A percentile compares a stretch with the other conserved stretches of the same genome.
Conservation (phyloP, 2,113 vertebrate genomes). For the Platysteira castanea region DNA sequence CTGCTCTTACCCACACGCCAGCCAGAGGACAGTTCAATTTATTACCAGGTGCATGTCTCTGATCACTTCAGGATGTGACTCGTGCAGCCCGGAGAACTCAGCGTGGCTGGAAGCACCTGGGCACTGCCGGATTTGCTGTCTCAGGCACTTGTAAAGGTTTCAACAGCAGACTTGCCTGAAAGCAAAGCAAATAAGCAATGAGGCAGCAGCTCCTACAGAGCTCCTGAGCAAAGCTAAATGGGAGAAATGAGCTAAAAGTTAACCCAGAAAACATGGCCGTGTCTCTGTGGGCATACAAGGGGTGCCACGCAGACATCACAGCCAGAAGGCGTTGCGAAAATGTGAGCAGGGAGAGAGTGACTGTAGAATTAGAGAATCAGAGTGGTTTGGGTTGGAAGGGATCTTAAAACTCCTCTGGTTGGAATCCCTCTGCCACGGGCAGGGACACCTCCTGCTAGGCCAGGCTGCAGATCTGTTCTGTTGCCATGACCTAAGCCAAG, state of each 20-base stretch:
- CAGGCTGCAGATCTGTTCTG: neutral
- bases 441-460: no score
- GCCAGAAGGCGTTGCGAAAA: neutral
- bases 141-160: neutral
- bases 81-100: neutral
- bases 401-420: neutral
- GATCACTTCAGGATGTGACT: neutral
- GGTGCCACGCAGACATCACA: fast-evolving
- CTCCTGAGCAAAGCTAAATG: neutral
- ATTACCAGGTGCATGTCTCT: neutral
- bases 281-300: fast-evolving
- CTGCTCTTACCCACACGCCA: neutral
- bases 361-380: neutral
- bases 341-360: fast-evolving
- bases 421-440: neutral
- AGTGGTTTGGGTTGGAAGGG: neutral
- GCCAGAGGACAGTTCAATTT: neutral
- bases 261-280: neutral
- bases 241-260: neutral
- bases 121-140: neutral
- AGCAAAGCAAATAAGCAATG: neutral
- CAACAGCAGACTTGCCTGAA: neutral
- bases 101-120: neutral
- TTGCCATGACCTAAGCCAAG: neutral
- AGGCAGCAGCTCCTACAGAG: neutral